Evolutionary conservation across 2,113 vertebrate species (phyloP), one percentile per base, ranked within the genome.

Genomic region (Chamaetylas fuelleborni): DNA sequence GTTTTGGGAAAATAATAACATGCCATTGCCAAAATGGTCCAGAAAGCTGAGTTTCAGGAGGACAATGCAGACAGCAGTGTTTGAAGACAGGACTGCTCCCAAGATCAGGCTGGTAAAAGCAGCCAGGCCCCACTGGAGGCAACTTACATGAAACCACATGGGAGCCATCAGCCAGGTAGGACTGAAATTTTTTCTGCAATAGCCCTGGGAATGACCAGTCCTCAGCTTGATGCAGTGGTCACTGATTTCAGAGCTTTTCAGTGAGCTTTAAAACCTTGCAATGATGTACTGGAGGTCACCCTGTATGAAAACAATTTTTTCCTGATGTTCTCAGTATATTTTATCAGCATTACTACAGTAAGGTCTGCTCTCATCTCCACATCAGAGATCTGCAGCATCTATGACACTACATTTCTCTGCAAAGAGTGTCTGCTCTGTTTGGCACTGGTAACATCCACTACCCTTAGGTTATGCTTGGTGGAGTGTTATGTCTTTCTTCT

Each of bases 81-180:
- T 42, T 11, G 14, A n/a, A 73, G 73, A 24, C 28, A 60, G 23
- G 26, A 16, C 40, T 83, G 23, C 8, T 94, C 12, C 62, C 12
- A 6, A 56, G 26, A 50, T 34, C 33, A 8, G 19, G 23, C 11
- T 74, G 48, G 14, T 18, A 69, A 62, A 88, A 89, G 19, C 43
- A 86, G 17, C 42, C 17, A n/a, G 22, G 29, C 43, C 17, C 11
- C 7, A 14, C 8, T 33, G 57, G 66, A 88, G 38, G 12, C 6
- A 33, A 19, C 14, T 56, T 22, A 25, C 1, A 13, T 0, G 1
- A 28, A 25, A 43, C 17, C 4, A 8, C 12, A 5, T 3, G 12
- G 26, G 36, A 92, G 24, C 43, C 43, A 25, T 38, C 48, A 77
- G 19, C 26, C 31, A 48, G 62, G 13, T 6, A 64, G 62, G 20